These are phyloP conservation scores for Chalcis sispes DNA, from an alignment of 2,888 invertebrate genomes.

Conservation along the genomic window DNA sequence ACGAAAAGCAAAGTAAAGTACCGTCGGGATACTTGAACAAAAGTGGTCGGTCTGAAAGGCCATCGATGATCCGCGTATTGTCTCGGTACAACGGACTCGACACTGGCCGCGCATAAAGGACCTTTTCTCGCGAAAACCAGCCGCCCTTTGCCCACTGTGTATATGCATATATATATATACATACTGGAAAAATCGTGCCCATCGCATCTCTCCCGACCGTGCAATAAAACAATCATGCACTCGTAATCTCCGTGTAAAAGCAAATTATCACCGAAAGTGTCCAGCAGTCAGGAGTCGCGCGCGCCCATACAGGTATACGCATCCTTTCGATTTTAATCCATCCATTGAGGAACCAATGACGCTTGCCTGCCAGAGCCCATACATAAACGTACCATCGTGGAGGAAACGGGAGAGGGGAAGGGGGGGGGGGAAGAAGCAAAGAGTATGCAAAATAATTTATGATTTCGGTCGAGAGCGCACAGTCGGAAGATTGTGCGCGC, in stretches of 20 bases:
- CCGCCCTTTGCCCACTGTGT: too few species aligned
- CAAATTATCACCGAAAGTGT: conserved; percentile 60
- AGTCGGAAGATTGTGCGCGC: background rate
- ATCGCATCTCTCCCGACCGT: conserved; percentile 13
- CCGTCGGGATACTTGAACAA: conserved; percentile 4
- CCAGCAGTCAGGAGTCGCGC: background rate
- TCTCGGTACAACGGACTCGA: too few species aligned
- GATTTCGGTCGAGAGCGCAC: conserved; percentile 52
- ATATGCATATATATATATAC: too few species aligned
- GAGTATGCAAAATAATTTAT: conserved; percentile 60
- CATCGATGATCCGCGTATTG: conserved; percentile 45
- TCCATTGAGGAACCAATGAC: conserved; percentile 54
- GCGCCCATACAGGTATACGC: conserved; percentile 3
- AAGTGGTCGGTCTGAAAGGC: conserved; percentile 20
- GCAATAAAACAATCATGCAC: conserved; percentile 66
- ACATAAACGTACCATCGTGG: background rate
- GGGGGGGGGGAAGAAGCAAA: background rate
- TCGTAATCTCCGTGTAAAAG: conserved; percentile 68
- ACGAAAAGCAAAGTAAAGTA: too few species aligned
- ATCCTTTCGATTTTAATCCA: conserved; percentile 56
- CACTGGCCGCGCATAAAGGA: conserved; percentile 15
- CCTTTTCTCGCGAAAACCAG: conserved; percentile 26
- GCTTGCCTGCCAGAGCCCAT: background rate
- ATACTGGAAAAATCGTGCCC: too few species aligned
- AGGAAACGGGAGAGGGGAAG: background rate